Evolutionary conservation across 2,888 invertebrate genomes (phyloP), one percentile per base, ranked within the genome.

Genomic region (Clepsis dumicolana): DNA sequence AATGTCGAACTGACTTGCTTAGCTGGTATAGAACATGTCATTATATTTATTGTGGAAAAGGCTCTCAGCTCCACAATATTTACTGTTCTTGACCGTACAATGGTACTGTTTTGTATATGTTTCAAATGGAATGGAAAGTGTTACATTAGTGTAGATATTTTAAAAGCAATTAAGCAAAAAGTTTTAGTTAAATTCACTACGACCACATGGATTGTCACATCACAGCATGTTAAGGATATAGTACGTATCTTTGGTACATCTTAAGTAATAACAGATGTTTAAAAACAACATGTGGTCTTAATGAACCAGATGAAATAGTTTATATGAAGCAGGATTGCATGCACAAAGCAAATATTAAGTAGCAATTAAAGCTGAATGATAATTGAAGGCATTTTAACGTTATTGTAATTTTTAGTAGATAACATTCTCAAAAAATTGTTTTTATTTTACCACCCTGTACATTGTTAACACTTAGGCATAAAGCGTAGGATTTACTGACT

Each of bases 301-400:
- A 7, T 44, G 44, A 44, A 16, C 16, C 18, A 44, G 18, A 18
- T 44, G 44, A 18, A n/a, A 18, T 18, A 4, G 0, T 44, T 14
- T n/a, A n/a, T 7, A 56, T 16, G 21, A n/a, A 56, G 24, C 21
- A 56, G 56, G 56, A 24, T 16, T n/a, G n/a, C 59, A 25, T 59
- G 59, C 50, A 27, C 27, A 25, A 32, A 27, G 44, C 59, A 44
- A 4, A 44, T 54, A 41, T 12, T 8, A 32, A 38, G 2, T 24
- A 50, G 61, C 50, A 35, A 52, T 62, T 16, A 16, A 62, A 62
- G 61, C 61, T n/a, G 18, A 14, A 35, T 62, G 61, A 52, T 60
- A 14, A 32, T 35, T 52, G 7, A 4, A 62, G 16, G 10, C n/a
- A 24, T 62, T 52, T 48, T 16, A 16, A 62, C 61, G 61, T 52